phyloP scores from a whole-genome alignment of 92 coral and sea anemone genomes.

The Epizoanthus stellaris region DNA sequence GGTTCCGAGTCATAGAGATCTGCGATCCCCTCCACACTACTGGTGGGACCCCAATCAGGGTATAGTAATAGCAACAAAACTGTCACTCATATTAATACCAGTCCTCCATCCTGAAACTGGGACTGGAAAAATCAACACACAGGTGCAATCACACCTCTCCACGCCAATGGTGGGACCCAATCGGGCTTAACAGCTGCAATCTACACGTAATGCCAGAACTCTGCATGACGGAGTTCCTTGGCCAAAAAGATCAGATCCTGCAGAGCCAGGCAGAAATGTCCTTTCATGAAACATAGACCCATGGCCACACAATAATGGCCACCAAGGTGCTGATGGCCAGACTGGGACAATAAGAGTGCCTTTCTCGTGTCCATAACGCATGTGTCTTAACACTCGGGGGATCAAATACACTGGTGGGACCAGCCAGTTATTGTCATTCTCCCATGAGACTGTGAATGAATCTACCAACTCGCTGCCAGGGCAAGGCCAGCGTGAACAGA shows the following conservation, averaged over 20 bases:
- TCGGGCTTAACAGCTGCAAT: background rate
- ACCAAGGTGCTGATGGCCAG: background rate
- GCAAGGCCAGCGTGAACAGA: background rate
- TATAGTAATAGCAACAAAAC: background rate
- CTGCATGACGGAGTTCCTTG: background rate
- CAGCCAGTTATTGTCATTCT: background rate
- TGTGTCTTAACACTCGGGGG: background rate
- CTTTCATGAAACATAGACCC: background rate
- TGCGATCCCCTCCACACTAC: background rate
- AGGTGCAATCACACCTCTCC: background rate
- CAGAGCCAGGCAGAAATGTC: too few relatives aligned
- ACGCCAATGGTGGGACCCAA: background rate
- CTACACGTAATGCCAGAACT: background rate
- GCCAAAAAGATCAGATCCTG: background rate
- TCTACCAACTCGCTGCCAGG: background rate
- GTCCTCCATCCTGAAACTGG: too few relatives aligned
- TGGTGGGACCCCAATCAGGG: constrained; percentile 1
- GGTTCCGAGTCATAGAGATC: too few relatives aligned
- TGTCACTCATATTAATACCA: too few relatives aligned
- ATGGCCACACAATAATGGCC: background rate
- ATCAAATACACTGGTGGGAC: background rate
- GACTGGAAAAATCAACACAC: background rate
- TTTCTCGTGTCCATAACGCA: background rate
- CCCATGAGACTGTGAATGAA: background rate
- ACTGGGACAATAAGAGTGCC: background rate